Base-by-base conservation (phyloP, 2,113 vertebrate genomes). In the Callionymus lyra region DNA sequence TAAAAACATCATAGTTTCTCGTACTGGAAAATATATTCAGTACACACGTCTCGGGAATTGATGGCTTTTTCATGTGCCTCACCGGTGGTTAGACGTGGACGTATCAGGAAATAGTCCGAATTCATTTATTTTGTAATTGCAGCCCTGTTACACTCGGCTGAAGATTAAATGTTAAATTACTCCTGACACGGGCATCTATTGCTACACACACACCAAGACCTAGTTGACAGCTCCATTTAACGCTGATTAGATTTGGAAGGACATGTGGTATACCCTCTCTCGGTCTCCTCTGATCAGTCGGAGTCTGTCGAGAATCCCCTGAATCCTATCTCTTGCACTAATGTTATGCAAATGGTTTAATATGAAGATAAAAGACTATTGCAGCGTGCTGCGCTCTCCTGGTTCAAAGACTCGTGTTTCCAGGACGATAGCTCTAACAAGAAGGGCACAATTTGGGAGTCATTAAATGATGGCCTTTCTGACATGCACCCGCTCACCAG, bases 261-360 rank as follows among this genome's bases (percentile, higher is more conserved):
- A 86, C 77, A 65, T 75, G 70, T 58, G 76, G 72, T 68, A 73
- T 78, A 83, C 65, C 76, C 80, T 82, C 69, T 67, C 56, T 46
- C 47, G 56, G 47, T 65, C 63, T 70, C 41, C 47, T 47, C 63
- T 45, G 47, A 56, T 56, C 34, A 55, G 53, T 50, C 66, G 43
- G 40, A 65, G 70, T 55, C 70, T 66, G 73, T 65, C 66, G 79
- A 80, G 77, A 81, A 76, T 82, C 76, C 80, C 64, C 67, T 59
- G 68, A 56, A 68, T 67, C 71, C 66, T 65, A 70, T 74, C 68
- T 59, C 46, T 54, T 44, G 67, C 43, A 2, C 55, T 84, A 84
- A 85, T 84, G 75, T 77, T 85, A 86, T 85, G 84, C 83, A 85
- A 85, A 85, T 85, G 86, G 74, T 70, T 84, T 87, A 85, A 86